Conservation (phyloP, 2,888 invertebrate genomes). For the Lomographa bimaculata region DNA sequence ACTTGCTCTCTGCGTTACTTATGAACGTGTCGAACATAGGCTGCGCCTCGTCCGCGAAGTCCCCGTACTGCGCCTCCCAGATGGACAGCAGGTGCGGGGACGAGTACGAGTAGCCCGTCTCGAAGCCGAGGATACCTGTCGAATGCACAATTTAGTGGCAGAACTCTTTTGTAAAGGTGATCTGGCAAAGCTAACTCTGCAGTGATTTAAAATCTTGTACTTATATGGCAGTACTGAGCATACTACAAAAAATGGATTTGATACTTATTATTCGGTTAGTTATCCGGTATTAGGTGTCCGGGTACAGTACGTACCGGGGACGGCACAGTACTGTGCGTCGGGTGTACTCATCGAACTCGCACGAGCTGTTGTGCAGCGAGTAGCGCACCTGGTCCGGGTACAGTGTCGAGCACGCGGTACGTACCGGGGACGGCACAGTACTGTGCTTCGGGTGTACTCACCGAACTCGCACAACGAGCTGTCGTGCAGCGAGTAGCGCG, state of each 20-base stretch:
- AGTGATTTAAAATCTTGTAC: too few species aligned
- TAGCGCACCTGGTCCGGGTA: slow-evolving; percentile 90
- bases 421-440: slow-evolving; percentile 87
- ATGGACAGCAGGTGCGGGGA: slow-evolving; percentile 88
- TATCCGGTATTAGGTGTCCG: too few species aligned
- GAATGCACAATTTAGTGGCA: too few species aligned
- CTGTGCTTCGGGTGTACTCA: too few species aligned
- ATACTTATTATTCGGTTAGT: too few species aligned
- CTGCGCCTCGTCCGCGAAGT: slow-evolving; percentile 89
- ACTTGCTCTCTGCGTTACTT: slow-evolving; percentile 90
- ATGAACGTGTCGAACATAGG: slow-evolving; percentile 86
- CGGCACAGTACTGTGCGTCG: too few species aligned
- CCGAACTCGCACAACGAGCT: slow-evolving; percentile 90
- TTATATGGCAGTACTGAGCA: too few species aligned
- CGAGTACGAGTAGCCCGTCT: slow-evolving; percentile 91
- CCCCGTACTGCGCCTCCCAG: slow-evolving; percentile 95
- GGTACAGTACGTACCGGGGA: slow-evolving; percentile 87
- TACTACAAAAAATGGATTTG: too few species aligned
- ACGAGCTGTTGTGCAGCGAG: slow-evolving; percentile 91
- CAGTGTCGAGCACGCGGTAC: slow-evolving; percentile 86
- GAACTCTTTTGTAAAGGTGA: too few species aligned
- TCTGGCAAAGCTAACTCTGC: too few species aligned
- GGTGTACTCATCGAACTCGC: slow-evolving; percentile 85
- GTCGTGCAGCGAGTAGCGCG: slow-evolving; percentile 90
- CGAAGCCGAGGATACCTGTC: slow-evolving; percentile 87